Conservation (phyloP, 2,797 vertebrate species). For the Leuciscus waleckii region DNA sequence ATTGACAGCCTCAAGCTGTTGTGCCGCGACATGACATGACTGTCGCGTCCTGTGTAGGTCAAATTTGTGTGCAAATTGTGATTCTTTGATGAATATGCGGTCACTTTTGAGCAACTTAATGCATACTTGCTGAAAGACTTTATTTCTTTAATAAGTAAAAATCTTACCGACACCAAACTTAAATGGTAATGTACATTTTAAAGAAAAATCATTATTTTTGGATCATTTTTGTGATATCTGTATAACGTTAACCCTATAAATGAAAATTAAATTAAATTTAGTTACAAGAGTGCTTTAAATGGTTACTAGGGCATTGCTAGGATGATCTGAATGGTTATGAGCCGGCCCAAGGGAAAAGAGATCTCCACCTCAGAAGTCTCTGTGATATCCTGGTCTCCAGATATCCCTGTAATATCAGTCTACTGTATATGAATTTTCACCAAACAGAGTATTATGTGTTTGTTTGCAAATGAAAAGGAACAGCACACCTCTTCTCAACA, state of each 20-base stretch:
- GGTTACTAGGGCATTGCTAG: not conserved
- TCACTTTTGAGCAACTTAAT: too few species aligned
- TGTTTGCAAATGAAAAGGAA: not conserved
- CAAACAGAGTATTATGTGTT: not conserved
- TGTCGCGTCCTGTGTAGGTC: not conserved
- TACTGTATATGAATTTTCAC: not conserved
- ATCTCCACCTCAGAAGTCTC: not conserved
- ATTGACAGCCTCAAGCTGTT: not conserved
- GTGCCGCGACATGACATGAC: not conserved
- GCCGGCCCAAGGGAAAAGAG: not conserved
- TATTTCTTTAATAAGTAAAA: not conserved
- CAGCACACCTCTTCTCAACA: slow-evolving; percentile 5
- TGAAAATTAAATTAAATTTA: too few species aligned
- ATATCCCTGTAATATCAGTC: not conserved
- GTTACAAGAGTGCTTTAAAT: not conserved
- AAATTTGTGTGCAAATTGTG: too few species aligned
- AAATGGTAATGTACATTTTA: too few species aligned
- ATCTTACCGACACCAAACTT: not conserved
- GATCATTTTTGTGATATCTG: too few species aligned
- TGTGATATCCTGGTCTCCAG: not conserved
- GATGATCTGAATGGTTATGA: not conserved
- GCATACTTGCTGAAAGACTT: too few species aligned
- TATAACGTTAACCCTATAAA: too few species aligned
- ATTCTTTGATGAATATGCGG: too few species aligned
- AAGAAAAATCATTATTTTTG: too few species aligned